A percentile compares a stretch with the other conserved stretches of the same genome.
Conservation (phyloP, 2,888 invertebrate genomes). For the Polyommatus iphigenia region DNA sequence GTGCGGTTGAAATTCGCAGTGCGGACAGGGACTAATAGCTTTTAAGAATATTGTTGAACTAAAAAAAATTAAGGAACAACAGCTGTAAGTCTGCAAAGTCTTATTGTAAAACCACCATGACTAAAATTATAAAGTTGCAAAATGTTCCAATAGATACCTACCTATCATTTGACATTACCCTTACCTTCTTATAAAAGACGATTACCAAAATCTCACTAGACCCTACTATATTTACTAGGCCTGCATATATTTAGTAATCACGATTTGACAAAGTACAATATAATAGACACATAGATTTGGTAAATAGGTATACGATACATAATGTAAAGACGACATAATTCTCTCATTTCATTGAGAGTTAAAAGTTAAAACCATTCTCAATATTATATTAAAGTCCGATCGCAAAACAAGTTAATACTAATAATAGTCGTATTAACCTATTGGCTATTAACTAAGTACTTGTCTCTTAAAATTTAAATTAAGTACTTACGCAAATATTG, state of each 20-base stretch:
- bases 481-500: too few species aligned
- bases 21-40: too few species aligned
- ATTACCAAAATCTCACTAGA: background rate
- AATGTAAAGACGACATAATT: background rate
- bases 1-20: too few species aligned
- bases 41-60: too few species aligned
- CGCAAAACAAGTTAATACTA: too few species aligned
- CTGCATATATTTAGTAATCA: background rate
- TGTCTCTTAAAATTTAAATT: too few species aligned
- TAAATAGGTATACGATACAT: background rate
- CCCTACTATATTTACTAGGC: slow-evolving; percentile 11
- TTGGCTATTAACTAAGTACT: too few species aligned
- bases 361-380: too few species aligned
- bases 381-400: too few species aligned
- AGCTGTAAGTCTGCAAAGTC: too few species aligned
- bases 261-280: background rate
- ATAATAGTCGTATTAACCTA: too few species aligned
- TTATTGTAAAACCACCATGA: background rate
- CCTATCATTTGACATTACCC: background rate
- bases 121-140: background rate
- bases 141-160: background rate
- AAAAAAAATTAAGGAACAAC: too few species aligned
- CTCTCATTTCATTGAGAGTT: background rate
- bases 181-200: background rate
- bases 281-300: background rate